Conservation (phyloP, 2,888 invertebrate genomes). For the Nematopogon swammerdamellus region DNA sequence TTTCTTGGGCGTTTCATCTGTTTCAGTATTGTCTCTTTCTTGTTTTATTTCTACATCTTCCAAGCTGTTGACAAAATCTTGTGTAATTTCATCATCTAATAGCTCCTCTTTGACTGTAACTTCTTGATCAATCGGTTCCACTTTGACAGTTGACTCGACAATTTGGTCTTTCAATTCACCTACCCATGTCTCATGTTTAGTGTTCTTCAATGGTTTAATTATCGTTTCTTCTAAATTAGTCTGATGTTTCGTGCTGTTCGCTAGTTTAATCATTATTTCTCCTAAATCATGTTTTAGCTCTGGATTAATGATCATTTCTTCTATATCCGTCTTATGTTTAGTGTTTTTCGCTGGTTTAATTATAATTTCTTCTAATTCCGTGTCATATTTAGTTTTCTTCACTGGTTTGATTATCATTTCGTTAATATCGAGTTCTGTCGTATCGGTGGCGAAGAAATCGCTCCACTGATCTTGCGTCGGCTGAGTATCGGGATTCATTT, state of each 20-base stretch:
- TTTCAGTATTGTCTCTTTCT: background rate
- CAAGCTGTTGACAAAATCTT: background rate
- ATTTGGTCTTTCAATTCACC: too few relatives aligned
- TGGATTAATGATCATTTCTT: too few relatives aligned
- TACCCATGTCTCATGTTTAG: too few relatives aligned
- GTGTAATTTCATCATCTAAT: background rate
- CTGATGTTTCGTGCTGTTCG: too few relatives aligned
- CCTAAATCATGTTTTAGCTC: too few relatives aligned
- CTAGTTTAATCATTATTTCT: too few relatives aligned
- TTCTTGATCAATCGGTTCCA: slow-evolving; percentile 11
- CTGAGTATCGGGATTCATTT: too few relatives aligned
- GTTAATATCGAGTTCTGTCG: slow-evolving; percentile 35
- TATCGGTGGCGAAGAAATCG: slow-evolving; percentile 38
- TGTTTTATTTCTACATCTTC: background rate
- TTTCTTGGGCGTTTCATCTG: slow-evolving; percentile 1
- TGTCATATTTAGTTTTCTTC: slow-evolving; percentile 20
- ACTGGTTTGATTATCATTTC: slow-evolving; percentile 40
- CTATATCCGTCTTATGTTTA: too few relatives aligned
- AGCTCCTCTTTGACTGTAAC: background rate
- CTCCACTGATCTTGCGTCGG: slow-evolving; percentile 39
- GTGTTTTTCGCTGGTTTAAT: too few relatives aligned
- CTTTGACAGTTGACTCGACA: background rate
- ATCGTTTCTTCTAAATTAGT: too few relatives aligned
- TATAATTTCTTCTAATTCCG: too few relatives aligned
- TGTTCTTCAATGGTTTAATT: too few relatives aligned